Evolutionary conservation across 2,888 invertebrate species (phyloP).

Genomic region (Chorisops tibialis): DNA sequence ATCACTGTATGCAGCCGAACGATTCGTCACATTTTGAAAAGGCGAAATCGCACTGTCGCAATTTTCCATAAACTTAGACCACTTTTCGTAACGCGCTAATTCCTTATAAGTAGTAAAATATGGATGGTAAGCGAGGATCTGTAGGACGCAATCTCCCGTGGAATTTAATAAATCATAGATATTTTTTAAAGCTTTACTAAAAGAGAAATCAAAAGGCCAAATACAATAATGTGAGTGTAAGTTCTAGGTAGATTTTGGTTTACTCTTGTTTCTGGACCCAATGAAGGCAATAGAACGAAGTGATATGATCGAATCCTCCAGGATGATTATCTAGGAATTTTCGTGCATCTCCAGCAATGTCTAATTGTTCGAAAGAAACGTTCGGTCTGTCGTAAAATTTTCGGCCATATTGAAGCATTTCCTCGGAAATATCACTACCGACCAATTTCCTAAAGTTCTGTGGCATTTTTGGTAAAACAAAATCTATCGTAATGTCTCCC

Average conservation of each 20-base stretch:
- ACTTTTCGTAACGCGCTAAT: conserved; percentile 58
- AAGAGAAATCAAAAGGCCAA: conserved; percentile 38
- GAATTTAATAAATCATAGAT: conserved; percentile 64
- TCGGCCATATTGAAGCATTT: conserved; percentile 64
- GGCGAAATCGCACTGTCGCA: conserved; percentile 64
- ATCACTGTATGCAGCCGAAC: conserved; percentile 57
- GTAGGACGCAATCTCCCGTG: conserved; percentile 66
- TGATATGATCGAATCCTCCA: conserved; percentile 54
- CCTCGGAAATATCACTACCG: conserved; percentile 63
- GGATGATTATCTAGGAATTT: not conserved
- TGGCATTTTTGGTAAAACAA: conserved; percentile 59
- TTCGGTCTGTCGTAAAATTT: conserved; percentile 51
- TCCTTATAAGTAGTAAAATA: conserved; percentile 66
- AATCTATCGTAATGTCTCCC: conserved; percentile 59
- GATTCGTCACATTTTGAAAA: conserved; percentile 61
- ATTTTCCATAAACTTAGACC: conserved; percentile 64
- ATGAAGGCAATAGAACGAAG: conserved; percentile 76
- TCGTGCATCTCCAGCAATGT: conserved; percentile 53
- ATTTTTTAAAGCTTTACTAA: conserved; percentile 63
- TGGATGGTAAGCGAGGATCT: conserved; percentile 66
- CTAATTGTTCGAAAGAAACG: conserved; percentile 51
- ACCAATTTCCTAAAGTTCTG: conserved; percentile 52
- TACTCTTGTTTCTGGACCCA: conserved; percentile 63
- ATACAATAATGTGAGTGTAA: too few relatives aligned
- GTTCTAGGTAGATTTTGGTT: not conserved